Evolutionary conservation across 2,888 invertebrate genomes (phyloP).

Genomic region (Habrosyne pyritoides): DNA sequence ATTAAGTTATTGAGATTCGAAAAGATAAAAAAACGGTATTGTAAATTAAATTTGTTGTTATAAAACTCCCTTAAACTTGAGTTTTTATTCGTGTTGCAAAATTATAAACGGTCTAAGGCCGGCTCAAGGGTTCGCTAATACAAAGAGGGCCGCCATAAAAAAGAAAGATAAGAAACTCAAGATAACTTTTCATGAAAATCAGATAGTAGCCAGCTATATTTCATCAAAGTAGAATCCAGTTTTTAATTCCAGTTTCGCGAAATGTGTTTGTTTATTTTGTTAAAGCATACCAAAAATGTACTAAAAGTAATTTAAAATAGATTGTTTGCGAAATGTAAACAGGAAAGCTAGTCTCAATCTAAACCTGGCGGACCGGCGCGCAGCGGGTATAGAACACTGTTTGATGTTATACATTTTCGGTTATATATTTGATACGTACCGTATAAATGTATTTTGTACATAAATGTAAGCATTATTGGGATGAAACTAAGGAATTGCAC

Average conservation of each 20-base stretch:
- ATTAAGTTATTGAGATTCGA: no score
- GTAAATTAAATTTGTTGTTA: no score
- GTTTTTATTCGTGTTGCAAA: background rate
- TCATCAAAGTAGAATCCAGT: background rate
- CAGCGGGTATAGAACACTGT: slow-evolving; percentile 6
- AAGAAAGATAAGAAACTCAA: background rate
- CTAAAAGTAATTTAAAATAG: background rate
- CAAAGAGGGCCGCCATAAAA: background rate
- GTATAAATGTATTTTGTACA: background rate
- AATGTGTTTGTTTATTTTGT: background rate
- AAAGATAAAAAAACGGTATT: no score
- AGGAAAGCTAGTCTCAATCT: slow-evolving; percentile 6
- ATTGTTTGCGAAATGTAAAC: slow-evolving; percentile 6
- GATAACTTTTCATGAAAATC: slow-evolving; percentile 1
- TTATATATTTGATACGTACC: background rate
- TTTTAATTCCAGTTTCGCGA: slow-evolving; percentile 1
- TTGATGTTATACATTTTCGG: slow-evolving; percentile 4
- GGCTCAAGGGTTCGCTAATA: background rate
- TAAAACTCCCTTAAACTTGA: no score
- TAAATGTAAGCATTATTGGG: background rate
- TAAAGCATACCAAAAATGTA: background rate
- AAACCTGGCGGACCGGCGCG: background rate
- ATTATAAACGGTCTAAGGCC: background rate
- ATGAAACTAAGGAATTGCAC: background rate
- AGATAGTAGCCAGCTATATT: background rate